Evolutionary conservation across 2,888 invertebrate genomes (phyloP).

Genomic region (Lasioglossum zephyrum): DNA sequence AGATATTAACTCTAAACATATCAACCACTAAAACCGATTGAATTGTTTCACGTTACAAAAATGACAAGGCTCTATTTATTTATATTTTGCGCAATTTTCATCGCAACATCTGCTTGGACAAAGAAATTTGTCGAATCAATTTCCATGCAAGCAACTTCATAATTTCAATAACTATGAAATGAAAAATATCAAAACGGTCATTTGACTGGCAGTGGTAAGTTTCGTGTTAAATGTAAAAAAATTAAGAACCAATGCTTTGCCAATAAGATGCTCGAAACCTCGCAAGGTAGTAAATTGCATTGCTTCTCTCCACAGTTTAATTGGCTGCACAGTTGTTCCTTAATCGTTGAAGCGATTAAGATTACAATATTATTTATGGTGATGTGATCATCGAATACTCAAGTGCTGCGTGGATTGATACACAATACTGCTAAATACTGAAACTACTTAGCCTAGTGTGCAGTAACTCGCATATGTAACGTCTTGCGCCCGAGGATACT

Average conservation of each 20-base stretch:
- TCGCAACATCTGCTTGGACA: too few relatives aligned
- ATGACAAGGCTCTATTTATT: too few relatives aligned
- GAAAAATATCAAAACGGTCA: too few relatives aligned
- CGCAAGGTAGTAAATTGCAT: not conserved
- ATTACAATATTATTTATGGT: not conserved
- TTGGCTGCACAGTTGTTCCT: not conserved
- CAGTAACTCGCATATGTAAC: slow-evolving; percentile 1
- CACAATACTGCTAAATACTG: not conserved
- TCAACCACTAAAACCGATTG: too few relatives aligned
- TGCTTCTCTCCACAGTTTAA: not conserved
- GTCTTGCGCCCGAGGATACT: slow-evolving; percentile 34
- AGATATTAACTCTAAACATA: not conserved
- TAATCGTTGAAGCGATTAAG: not conserved
- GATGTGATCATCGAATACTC: not conserved
- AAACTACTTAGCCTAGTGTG: not conserved
- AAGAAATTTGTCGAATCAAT: too few relatives aligned
- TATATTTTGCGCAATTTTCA: too few relatives aligned
- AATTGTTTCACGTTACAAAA: too few relatives aligned
- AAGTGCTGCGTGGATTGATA: not conserved
- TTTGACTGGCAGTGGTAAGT: too few relatives aligned
- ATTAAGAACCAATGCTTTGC: not conserved
- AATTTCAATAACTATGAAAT: too few relatives aligned
- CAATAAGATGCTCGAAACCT: not conserved
- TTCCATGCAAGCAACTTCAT: too few relatives aligned
- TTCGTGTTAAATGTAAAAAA: not conserved